A percentile compares a stretch with the other conserved stretches of the same genome.
Evolutionary conservation across 2,113 vertebrate species (phyloP).

Genomic region (Menura novaehollandiae): DNA sequence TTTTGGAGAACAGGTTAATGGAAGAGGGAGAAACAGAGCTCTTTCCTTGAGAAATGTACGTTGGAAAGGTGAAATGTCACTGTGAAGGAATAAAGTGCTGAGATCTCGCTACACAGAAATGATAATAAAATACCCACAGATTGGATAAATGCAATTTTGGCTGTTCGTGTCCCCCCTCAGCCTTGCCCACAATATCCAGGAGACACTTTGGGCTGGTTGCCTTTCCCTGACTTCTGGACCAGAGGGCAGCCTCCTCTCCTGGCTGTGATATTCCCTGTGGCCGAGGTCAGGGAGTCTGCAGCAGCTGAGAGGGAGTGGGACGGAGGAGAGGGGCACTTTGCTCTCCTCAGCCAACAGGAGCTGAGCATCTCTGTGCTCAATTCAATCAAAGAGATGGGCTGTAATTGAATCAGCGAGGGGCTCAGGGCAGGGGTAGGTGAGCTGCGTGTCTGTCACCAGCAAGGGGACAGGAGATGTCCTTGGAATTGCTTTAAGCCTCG

Average conservation of each 20-base stretch:
- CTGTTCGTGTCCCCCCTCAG: rapidly evolving
- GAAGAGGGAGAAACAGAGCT: not conserved
- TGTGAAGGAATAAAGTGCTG: not conserved
- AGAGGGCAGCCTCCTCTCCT: not conserved
- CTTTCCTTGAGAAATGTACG: not conserved
- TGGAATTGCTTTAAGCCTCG: not conserved
- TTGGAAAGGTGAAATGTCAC: not conserved
- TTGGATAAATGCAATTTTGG: not conserved
- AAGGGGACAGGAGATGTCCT: not conserved
- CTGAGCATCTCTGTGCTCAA: not conserved
- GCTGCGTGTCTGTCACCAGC: not conserved
- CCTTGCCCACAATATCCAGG: not conserved
- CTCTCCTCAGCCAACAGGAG: not conserved
- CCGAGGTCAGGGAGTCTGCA: not conserved
- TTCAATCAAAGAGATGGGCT: conserved; percentile 18
- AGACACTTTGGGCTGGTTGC: rapidly evolving
- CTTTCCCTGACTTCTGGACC: not conserved
- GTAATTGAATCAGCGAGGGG: conserved; percentile 26
- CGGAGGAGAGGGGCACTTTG: not conserved
- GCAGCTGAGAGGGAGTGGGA: not conserved
- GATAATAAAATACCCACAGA: not conserved
- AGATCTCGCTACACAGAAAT: not conserved
- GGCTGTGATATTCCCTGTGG: not conserved
- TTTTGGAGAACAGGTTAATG: not conserved
- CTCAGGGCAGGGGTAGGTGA: not conserved